Evolutionary conservation across 2,888 invertebrate genomes (phyloP).

Genomic region (Bellardia pandia): DNA sequence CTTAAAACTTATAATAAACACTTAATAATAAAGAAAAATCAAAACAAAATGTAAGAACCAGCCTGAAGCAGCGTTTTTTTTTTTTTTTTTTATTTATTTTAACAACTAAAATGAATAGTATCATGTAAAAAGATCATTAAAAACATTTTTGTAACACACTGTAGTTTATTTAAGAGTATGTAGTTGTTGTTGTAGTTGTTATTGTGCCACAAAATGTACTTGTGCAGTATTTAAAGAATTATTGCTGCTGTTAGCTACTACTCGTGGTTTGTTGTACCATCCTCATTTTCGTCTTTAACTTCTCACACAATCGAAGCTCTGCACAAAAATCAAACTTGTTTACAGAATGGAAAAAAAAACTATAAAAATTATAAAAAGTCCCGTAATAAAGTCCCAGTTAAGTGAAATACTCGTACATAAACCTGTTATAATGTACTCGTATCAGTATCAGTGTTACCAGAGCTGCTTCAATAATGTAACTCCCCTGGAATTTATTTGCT

Average conservation of each 20-base stretch:
- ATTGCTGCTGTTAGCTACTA: slow-evolving; percentile 24
- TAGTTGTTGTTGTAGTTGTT: slow-evolving; percentile 3
- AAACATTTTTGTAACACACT: slow-evolving; percentile 47
- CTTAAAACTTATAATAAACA: slow-evolving; percentile 39
- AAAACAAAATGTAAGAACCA: not conserved
- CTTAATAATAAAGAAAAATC: slow-evolving; percentile 33
- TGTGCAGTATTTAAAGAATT: slow-evolving; percentile 25
- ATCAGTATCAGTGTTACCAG: slow-evolving; percentile 13
- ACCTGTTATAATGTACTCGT: slow-evolving; percentile 78
- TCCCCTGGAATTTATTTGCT: too few species aligned
- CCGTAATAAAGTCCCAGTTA: slow-evolving; percentile 84
- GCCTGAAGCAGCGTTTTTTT: not conserved
- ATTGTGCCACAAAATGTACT: slow-evolving; percentile 51
- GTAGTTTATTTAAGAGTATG: slow-evolving; percentile 34
- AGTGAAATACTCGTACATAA: slow-evolving; percentile 79
- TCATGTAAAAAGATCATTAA: slow-evolving; percentile 61
- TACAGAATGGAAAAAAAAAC: slow-evolving; percentile 50
- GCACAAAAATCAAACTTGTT: slow-evolving; percentile 66
- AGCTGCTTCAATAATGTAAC: too few species aligned
- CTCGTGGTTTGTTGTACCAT: slow-evolving; percentile 53
- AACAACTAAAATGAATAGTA: slow-evolving; percentile 19
- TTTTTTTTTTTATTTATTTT: too few species aligned
- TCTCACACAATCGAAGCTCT: slow-evolving; percentile 28
- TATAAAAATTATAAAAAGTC: slow-evolving; percentile 78
- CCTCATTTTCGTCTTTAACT: slow-evolving; percentile 61